phyloP scores from a whole-genome alignment of 2,113 vertebrate genomes.

The Carassius gibelio region DNA sequence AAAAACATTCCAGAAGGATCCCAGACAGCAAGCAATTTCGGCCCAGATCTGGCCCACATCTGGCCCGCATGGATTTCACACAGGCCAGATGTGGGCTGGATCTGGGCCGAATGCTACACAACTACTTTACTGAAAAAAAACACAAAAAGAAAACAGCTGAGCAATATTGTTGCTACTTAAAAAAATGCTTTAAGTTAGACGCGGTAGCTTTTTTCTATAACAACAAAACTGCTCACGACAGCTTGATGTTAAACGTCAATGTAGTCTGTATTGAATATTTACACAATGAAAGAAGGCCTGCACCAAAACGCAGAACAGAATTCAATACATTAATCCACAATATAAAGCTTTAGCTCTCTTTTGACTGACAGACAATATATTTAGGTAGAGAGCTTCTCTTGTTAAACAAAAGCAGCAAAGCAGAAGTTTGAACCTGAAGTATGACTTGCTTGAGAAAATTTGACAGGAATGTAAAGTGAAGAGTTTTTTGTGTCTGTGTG shows the following conservation, averaged over 20 bases:
- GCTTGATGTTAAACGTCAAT: background rate
- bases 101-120: background rate
- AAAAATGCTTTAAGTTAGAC: background rate
- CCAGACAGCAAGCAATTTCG: too few species aligned
- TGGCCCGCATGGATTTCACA: too few species aligned
- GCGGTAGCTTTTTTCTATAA: background rate
- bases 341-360: slow-evolving; percentile 20
- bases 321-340: slow-evolving; percentile 26
- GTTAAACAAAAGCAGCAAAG: slow-evolving; percentile 61
- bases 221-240: background rate
- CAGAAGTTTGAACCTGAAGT: slow-evolving; percentile 62
- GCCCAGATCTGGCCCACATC: too few species aligned
- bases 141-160: background rate
- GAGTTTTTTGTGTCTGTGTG: slow-evolving; percentile 28
- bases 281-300: slow-evolving; percentile 18
- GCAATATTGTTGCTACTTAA: background rate
- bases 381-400: slow-evolving; percentile 55
- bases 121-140: background rate
- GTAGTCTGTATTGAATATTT: slow-evolving; percentile 19
- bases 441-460: slow-evolving; percentile 59
- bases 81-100: too few species aligned
- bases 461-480: slow-evolving; percentile 65
- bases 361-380: slow-evolving; percentile 69
- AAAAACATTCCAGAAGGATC: too few species aligned
- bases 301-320: background rate